Evolutionary conservation across 2,113 vertebrate species (phyloP), one percentile per base, ranked within the genome.

Genomic region (Spea multiplicata): DNA sequence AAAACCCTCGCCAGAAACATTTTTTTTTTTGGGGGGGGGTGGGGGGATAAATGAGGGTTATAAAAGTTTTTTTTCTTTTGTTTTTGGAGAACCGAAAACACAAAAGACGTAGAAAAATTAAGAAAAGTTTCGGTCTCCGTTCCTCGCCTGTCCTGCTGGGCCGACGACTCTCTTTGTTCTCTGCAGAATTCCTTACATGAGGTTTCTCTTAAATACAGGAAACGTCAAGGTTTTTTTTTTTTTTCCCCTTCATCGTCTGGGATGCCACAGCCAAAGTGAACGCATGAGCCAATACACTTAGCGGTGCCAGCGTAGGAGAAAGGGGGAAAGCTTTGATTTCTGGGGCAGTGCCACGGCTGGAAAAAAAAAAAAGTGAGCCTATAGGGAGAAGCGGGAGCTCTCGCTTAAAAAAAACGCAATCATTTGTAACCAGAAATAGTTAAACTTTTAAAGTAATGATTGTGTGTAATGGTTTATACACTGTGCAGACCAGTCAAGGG

Each of bases 141-240:
- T 71, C 55, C 53, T 47, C 45, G 8, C 52, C 53, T 74, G 16
- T 52, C 47, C 64, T 68, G n/a, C 45, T 71, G 6, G 9, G 50
- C 52, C 12, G 6, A 53, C 10, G n/a, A 53, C 14, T 48, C 48
- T 44, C 78, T 74, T 80, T 74, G 78, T 80, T 67, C 57, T 59
- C 62, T 44, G 64, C 8, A 79, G 71, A 57, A 73, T 79, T 79
- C 70, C 78, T 74, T 52, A 44, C 71, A 73, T 73, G 70, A 80
- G 50, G 71, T 73, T 44, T 46, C 8, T 61, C 53, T 68, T 74
- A 80, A 80, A 74, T 6, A 80, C 78, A 80, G 78, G 78, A 80
- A 80, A 80, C 61, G 47, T 80, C 71, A 74, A 30, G 3, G 44
- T 57, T 71, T 78, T 48, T 57, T 69, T 76, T 71, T 79, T 66